Evolutionary conservation across 2,888 invertebrate species (phyloP).

Genomic region (Agrochola lota): DNA sequence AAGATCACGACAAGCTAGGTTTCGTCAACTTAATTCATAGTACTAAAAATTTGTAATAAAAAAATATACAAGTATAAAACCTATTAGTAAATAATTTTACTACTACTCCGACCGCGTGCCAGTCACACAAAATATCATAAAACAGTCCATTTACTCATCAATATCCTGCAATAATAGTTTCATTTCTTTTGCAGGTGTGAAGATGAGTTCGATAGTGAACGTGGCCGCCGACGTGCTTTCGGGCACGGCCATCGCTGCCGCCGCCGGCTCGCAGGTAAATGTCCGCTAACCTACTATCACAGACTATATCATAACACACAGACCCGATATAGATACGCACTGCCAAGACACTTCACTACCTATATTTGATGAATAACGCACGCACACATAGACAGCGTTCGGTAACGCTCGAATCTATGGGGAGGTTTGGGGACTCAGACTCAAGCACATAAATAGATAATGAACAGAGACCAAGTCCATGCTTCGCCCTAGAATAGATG

Average conservation of each 20-base stretch:
- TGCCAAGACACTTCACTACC: not conserved
- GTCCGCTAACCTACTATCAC: slow-evolving; percentile 16
- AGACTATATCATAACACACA: not conserved
- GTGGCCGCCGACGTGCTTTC: slow-evolving; percentile 92
- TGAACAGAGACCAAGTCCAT: not conserved
- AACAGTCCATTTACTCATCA: not conserved
- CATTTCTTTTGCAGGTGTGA: slow-evolving; percentile 71
- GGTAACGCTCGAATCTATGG: not conserved
- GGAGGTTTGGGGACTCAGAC: not conserved
- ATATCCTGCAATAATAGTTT: not conserved
- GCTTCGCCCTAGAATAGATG: not conserved
- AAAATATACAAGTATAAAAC: too few species aligned
- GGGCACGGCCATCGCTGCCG: slow-evolving; percentile 92
- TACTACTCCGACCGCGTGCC: not conserved
- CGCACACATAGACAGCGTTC: not conserved
- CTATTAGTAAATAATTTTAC: too few species aligned
- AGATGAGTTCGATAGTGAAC: slow-evolving; percentile 92
- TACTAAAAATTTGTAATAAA: too few species aligned
- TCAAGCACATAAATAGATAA: not conserved
- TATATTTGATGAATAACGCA: not conserved
- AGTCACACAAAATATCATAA: not conserved
- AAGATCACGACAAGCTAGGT: too few species aligned
- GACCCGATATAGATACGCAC: not conserved
- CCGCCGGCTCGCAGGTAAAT: slow-evolving; percentile 90
- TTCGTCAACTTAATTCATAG: too few species aligned